Evolutionary conservation across 2,797 vertebrate species (phyloP).

Genomic region (Pseudopleuronectes americanus): DNA sequence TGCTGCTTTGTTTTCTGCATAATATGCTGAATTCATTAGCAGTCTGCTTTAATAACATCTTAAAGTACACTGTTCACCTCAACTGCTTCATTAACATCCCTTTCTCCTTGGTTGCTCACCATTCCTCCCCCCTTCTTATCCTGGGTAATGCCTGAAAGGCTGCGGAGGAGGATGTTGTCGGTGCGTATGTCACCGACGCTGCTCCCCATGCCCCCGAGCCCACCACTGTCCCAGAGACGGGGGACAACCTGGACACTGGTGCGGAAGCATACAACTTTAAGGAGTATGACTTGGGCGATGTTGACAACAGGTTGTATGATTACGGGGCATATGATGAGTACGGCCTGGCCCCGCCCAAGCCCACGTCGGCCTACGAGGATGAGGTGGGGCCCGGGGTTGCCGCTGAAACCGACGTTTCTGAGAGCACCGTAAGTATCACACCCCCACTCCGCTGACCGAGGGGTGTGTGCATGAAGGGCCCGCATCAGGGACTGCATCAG

Average conservation of each 20-base stretch:
- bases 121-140: slow-evolving; percentile 68
- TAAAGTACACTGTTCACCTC: slow-evolving; percentile 72
- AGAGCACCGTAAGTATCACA: slow-evolving; percentile 91
- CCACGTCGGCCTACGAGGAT: slow-evolving; percentile 84
- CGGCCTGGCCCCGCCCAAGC: slow-evolving; percentile 88
- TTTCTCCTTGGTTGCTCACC: slow-evolving; percentile 82
- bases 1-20: slow-evolving; percentile 49
- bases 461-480: slow-evolving; percentile 68
- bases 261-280: slow-evolving; percentile 83
- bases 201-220: slow-evolving; percentile 86
- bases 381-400: slow-evolving; percentile 96
- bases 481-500: slow-evolving; percentile 22
- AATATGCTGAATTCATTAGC: slow-evolving; percentile 60
- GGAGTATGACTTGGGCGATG: slow-evolving; percentile 83
- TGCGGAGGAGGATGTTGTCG: slow-evolving; percentile 90
- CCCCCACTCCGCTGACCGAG: slow-evolving; percentile 28
- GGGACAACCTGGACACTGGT: slow-evolving; percentile 74
- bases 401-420: slow-evolving; percentile 93
- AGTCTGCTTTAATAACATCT: slow-evolving; percentile 72
- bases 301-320: slow-evolving; percentile 88
- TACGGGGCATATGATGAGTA: slow-evolving; percentile 96
- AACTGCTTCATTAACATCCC: slow-evolving; percentile 90
- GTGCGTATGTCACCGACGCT: slow-evolving; percentile 89
- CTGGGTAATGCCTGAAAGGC: slow-evolving; percentile 87
- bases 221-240: slow-evolving; percentile 74